Evolutionary conservation across 2,797 vertebrate genomes (phyloP), one percentile per base, ranked within the genome.

Genomic region (Smutsia gigantea): DNA sequence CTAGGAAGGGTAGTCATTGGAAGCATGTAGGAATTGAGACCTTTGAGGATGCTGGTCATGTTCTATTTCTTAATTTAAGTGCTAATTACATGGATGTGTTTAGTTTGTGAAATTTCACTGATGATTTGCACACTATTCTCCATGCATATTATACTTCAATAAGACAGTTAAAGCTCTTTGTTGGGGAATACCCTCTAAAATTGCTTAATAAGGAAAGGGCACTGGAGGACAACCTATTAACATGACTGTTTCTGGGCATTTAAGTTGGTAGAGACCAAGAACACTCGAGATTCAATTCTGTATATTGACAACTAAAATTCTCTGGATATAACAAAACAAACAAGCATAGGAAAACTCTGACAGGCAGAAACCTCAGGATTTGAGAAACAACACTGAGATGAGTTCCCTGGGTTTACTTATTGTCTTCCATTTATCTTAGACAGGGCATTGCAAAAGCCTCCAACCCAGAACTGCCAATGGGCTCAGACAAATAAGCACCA

Each of bases 141-240:
- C 29, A 78, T 77, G 61, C 27, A 29, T 64, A 75, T 75, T 55
- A 66, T 63, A 64, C 17, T 57, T 49, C 4, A 49, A 57, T 53
- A 78, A 85, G 85, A 64, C 14, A 77, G 72, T 68, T 94, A 88
- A 85, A 95, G 9, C 25, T 85, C 15, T 85, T 84, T 59, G 14
- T 66, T 83, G n/a, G 37, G 37, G 12, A 93, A 72, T 77, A 85
- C 2, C 29, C 29, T 85, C 27, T 79, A 79, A 78, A 95, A 90
- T 37, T 34, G 14, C n/a, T 89, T 85, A 53, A 83, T 18, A 81
- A 90, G 46, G 46, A 69, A 93, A 87, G 29, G 21, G 31, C 11
- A 81, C 37, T 68, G 10, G 42, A 6, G 27, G 14, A 7, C 27
- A 90, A 57, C 29, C n/a, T 42, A 71, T 29, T 83, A 77, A 71